These are phyloP conservation scores for Lipophrys pholis DNA, from an alignment of 2,113 vertebrate genomes.

Conservation along the genomic window DNA sequence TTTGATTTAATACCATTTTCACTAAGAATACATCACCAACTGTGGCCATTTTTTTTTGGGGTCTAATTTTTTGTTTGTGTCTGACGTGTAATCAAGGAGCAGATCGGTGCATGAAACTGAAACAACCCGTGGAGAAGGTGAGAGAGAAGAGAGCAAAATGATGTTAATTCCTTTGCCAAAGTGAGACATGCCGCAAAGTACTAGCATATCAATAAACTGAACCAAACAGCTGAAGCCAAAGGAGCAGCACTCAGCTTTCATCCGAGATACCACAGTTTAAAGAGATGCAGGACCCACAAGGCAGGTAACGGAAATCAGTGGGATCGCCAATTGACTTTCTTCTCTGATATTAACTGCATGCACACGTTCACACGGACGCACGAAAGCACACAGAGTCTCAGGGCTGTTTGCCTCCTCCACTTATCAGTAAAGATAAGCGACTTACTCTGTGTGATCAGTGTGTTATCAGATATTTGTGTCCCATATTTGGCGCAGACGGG, in stretches of 20 bases:
- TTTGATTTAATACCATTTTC: constrained; percentile 45
- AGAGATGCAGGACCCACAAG: constrained; percentile 50
- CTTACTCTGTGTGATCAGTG: constrained; percentile 57
- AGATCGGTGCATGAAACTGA: constrained; percentile 36
- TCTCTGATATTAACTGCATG: constrained; percentile 22
- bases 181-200: constrained; percentile 21
- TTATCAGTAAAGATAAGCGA: constrained; percentile 72
- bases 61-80: constrained; percentile 20
- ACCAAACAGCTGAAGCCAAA: constrained; percentile 29
- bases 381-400: constrained; percentile 33
- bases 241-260: constrained; percentile 35
- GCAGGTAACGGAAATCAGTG: constrained; percentile 48
- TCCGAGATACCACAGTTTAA: constrained; percentile 56
- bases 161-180: constrained; percentile 30
- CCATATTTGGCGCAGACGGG: constrained; percentile 52
- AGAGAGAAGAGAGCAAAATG: constrained; percentile 16
- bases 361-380: constrained; percentile 17
- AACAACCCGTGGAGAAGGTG: constrained; percentile 30
- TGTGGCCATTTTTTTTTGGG: constrained; percentile 32
- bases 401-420: constrained; percentile 53
- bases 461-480: constrained; percentile 67
- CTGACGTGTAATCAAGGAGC: constrained; percentile 40
- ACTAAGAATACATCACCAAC: constrained; percentile 47
- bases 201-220: constrained; percentile 31
- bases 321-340: constrained; percentile 41